Evolutionary conservation across 2,888 invertebrate species (phyloP).

Genomic region (Clanis bilineata): DNA sequence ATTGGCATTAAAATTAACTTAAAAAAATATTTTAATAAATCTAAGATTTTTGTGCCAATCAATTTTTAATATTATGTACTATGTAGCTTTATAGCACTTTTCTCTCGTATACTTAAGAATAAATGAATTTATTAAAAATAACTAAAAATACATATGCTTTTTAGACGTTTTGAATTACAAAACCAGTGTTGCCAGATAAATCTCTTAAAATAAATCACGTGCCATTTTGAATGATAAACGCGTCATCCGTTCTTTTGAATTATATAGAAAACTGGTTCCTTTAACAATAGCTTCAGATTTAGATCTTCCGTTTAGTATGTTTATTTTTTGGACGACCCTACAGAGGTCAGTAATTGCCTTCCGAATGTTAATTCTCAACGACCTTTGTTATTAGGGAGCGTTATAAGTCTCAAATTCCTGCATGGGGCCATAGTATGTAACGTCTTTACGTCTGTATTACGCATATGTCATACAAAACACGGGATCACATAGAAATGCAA

Average conservation of each 20-base stretch:
- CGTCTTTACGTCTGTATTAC: no score
- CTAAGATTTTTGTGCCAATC: background rate
- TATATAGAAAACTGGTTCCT: background rate
- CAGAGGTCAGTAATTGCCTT: background rate
- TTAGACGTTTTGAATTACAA: background rate
- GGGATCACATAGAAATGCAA: no score
- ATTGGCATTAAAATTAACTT: background rate
- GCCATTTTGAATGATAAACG: background rate
- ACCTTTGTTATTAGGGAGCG: no score
- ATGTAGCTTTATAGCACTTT: background rate
- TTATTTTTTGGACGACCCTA: background rate
- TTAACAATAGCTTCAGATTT: background rate
- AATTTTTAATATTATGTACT: background rate
- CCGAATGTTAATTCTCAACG: background rate
- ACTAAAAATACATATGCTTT: background rate
- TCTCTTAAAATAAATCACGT: constrained; percentile 9
- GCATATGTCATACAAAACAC: no score
- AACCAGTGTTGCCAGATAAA: background rate
- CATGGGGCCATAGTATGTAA: no score
- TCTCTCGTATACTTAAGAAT: background rate
- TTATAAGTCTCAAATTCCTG: no score
- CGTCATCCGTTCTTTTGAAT: background rate
- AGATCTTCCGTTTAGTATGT: background rate
- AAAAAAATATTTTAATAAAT: background rate
- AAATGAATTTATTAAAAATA: background rate